Evolutionary conservation across 1,140 invertebrate species (phyloP).

Genomic region (Lithobius niger): DNA sequence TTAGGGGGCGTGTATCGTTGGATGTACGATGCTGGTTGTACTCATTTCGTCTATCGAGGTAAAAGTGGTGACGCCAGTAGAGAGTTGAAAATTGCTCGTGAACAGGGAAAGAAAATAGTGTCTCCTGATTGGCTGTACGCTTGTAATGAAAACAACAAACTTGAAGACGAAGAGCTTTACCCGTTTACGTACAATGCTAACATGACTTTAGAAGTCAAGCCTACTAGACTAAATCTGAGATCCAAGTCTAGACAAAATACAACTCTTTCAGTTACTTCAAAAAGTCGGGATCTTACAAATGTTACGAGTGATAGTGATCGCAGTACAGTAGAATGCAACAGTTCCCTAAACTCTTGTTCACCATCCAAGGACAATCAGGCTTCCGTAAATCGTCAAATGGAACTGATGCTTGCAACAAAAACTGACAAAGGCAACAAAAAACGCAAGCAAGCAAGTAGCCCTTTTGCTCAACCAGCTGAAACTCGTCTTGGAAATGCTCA

Average conservation of each 20-base stretch:
- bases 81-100: constrained; percentile 32
- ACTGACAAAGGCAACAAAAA: constrained; percentile 16
- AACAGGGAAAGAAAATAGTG: constrained; percentile 33
- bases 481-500: no score
- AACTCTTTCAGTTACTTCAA: no score
- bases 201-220: constrained; percentile 23
- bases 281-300: no score
- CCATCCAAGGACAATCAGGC: constrained; percentile 16
- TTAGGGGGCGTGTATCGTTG: constrained; percentile 36
- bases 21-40: constrained; percentile 29
- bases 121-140: constrained; percentile 34
- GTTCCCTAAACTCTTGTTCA: no score
- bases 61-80: constrained; percentile 31
- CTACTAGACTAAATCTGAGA: no score
- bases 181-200: constrained; percentile 35
- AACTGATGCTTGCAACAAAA: constrained; percentile 22
- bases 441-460: no score
- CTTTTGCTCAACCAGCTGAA: no score
- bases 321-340: no score
- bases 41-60: constrained; percentile 36
- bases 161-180: constrained; percentile 32
- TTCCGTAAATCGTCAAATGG: constrained; percentile 19
- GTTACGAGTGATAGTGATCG: no score
- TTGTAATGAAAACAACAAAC: constrained; percentile 31
- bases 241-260: no score